Evolutionary conservation across 2,797 vertebrate genomes (phyloP), one percentile per base, ranked within the genome.

Genomic region (Coregonus suidteri): DNA sequence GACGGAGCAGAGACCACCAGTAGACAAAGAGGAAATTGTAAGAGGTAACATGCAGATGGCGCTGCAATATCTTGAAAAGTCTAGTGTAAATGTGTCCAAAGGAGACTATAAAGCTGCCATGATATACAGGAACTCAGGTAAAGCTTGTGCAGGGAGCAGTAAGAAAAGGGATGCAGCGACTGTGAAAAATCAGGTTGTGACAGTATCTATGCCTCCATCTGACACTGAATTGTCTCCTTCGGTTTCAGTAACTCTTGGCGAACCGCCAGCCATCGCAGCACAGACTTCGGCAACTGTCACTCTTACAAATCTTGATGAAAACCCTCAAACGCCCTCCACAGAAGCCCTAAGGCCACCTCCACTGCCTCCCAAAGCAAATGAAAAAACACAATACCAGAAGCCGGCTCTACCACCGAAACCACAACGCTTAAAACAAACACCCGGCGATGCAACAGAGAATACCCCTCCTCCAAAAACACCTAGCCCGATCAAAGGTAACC

Each of bases 191-290:
- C 91, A 95, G 88, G 88, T 93, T 95, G 92, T 92, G 93, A 84
- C 94, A 84, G 90, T 92, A 85, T 83, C 91, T 88, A 53, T 93
- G 79, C 93, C 93, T 67, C 92, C 91, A 83, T 93, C 93, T 96
- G 95, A 95, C 86, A 95, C 95, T 94, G 90, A 94, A 92, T 94
- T 96, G 94, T 96, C 95, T 96, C 96, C 95, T 95, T 93, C 96
- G 97, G 96, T 95, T 98, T 95, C 97, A 97, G 96, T 98, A 95
- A 97, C 90, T 85, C 92, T 90, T 93, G 90, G 95, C 84, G 95
- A 93, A 87, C 91, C 86, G 70, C 88, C 91, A 90, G 75, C 88
- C 86, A 87, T 91, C 88, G 82, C 88, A 85, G 81, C 89, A 89
- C 77, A 90, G 86, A 91, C 87, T 82, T 83, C 91, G 80, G 78